Base-by-base conservation (phyloP, 2,113 vertebrate genomes). In the Pseudonaja textilis region DNA sequence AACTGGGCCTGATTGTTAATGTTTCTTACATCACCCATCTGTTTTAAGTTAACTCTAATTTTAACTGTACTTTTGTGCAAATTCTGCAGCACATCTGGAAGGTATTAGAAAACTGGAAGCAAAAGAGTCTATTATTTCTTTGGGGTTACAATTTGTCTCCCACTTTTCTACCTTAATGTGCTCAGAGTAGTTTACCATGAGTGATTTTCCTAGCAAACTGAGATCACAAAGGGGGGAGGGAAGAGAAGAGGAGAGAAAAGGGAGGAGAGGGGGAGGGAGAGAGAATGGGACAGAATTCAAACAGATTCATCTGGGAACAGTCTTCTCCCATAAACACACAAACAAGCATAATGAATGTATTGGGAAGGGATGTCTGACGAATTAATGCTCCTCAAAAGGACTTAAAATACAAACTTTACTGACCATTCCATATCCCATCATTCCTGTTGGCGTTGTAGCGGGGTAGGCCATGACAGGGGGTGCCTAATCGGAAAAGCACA, bases 401-500 rank as follows among this genome's bases (percentile, higher is more conserved):
- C 20, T 89, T 12, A 0, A 1, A 85, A 47, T 5, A 3, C 90
- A 56, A 50, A 92, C 55, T 55, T 11, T 96, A 98, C 99, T 98
- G 96, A 99, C 99, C 97, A 99, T 98, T 94, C 97, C 97, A 42
- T 99, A 99, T 97, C 98, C 98, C 98, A 99, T 98, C 98, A 99
- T 99, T 96, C 99, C 99, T 3, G 98, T 99, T 9, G 99, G 99
- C 45, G 99, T 99, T 59, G 99, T 99, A 96, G 98, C 98, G 95
- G 99, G 99, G 96, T 98, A 99, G 34, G 99, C 98, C 98, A 99
- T 98, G 93, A 99, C 98, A 52, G 99, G 99, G 12, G 99, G 98
- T 57, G 99, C 98, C 99, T 99, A 96, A 95, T 47, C 95, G 7
- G 94, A 97, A 81, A 92, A 34, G 96, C 91, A 97, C 7, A 94